These are phyloP conservation scores for Actinernus sp. DNA, from an alignment of 92 coral and sea anemone genomes.

Conservation along the genomic window DNA sequence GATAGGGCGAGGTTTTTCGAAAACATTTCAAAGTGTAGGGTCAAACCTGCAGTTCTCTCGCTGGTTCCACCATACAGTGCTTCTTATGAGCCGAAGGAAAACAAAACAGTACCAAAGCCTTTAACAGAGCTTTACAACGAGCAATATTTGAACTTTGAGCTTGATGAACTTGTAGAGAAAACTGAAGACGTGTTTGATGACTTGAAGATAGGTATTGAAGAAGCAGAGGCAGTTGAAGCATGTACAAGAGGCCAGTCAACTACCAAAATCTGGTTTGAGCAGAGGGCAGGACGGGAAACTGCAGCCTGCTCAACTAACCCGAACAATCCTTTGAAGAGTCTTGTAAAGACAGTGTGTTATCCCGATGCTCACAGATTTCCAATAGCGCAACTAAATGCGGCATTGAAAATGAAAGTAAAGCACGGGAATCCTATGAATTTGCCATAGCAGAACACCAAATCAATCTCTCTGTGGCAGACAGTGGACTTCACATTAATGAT, in stretches of 20 bases:
- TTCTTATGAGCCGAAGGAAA: constrained; percentile 21
- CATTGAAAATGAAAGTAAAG: constrained; percentile 33
- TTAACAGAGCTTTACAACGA: constrained; percentile 14
- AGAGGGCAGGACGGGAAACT: constrained; percentile 49
- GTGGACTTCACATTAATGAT: constrained; percentile 48
- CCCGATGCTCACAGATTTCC: constrained; percentile 58
- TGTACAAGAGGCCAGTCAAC: constrained; percentile 47
- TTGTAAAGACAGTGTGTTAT: constrained; percentile 54
- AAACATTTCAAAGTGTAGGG: too few species aligned
- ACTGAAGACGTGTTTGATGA: constrained; percentile 12
- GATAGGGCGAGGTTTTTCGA: too few species aligned
- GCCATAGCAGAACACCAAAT: constrained; percentile 31
- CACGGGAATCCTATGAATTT: constrained; percentile 43
- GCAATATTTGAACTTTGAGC: constrained; percentile 12
- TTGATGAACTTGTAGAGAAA: constrained; percentile 25
- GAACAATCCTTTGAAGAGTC: constrained; percentile 44
- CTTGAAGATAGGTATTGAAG: constrained; percentile 17
- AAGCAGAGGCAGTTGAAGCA: constrained; percentile 27
- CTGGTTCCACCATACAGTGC: constrained; percentile 19
- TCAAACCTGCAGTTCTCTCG: too few species aligned
- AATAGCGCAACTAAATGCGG: constrained; percentile 58
- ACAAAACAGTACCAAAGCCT: constrained; percentile 27
- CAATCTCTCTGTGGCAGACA: constrained; percentile 37
- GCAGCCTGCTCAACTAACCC: constrained; percentile 48
- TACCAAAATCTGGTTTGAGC: constrained; percentile 58